Evolutionary conservation across 2,797 vertebrate genomes (phyloP).

Genomic region (Squalus acanthias): DNA sequence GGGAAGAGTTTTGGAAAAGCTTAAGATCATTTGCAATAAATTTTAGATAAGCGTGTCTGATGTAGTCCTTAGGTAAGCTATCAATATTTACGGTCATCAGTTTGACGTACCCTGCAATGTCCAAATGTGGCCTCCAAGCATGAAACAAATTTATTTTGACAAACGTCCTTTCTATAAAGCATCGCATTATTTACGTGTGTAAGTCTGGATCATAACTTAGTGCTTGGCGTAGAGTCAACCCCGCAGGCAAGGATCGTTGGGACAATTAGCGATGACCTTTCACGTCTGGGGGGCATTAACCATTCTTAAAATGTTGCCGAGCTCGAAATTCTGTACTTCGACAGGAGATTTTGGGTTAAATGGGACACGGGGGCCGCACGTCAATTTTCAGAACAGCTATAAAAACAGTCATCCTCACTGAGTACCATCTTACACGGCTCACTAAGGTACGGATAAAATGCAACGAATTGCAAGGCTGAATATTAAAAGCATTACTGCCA

Average conservation of each 20-base stretch:
- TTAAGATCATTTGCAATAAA: neutral
- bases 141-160: neutral
- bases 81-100: neutral
- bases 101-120: neutral
- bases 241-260: too few species aligned
- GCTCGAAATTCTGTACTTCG: neutral
- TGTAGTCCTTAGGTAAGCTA: neutral
- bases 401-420: neutral
- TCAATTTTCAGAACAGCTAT: neutral
- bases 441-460: neutral
- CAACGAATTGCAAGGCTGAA: neutral
- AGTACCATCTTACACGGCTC: neutral
- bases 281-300: neutral
- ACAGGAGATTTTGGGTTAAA: neutral
- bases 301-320: neutral
- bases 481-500: neutral
- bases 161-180: neutral
- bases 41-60: neutral
- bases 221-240: neutral
- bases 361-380: neutral
- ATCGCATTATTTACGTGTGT: neutral
- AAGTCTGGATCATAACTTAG: neutral
- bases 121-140: neutral
- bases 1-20: neutral
- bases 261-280: neutral